phyloP scores from a whole-genome alignment of 2,797 vertebrate species.

The Poecile montanus region DNA sequence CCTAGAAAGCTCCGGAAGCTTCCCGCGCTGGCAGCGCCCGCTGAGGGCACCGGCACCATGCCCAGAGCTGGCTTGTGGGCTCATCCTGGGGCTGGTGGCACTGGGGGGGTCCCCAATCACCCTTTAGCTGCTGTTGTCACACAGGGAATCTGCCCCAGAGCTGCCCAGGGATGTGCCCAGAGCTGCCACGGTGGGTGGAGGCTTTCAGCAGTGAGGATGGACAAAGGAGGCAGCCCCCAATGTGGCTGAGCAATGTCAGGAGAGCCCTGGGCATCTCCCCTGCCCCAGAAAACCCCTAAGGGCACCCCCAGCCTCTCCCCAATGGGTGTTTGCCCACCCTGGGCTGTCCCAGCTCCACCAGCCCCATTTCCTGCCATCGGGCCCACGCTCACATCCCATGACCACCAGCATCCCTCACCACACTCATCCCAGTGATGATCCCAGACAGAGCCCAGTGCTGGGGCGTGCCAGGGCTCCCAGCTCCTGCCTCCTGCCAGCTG shows the following conservation, averaged over 20 bases:
- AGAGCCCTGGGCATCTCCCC: not conserved
- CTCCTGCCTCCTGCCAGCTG: rapidly evolving
- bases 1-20: conserved; percentile 38
- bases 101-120: rapidly evolving
- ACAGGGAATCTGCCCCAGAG: not conserved
- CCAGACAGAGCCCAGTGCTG: rapidly evolving
- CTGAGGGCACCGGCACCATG: rapidly evolving
- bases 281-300: not conserved
- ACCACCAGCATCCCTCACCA: not conserved
- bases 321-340: rapidly evolving
- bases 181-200: rapidly evolving
- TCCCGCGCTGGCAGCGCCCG: rapidly evolving
- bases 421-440: rapidly evolving
- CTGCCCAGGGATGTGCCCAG: rapidly evolving
- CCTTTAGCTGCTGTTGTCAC: not conserved
- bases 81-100: not conserved
- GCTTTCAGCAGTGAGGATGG: not conserved
- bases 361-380: not conserved
- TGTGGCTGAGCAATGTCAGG: rapidly evolving
- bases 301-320: not conserved
- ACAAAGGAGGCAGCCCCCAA: not conserved
- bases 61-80: not conserved
- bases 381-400: not conserved
- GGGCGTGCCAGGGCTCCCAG: not conserved
- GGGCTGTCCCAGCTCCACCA: not conserved